Evolutionary conservation across 2,888 invertebrate genomes (phyloP).

Genomic region (Palloptera scutellata): DNA sequence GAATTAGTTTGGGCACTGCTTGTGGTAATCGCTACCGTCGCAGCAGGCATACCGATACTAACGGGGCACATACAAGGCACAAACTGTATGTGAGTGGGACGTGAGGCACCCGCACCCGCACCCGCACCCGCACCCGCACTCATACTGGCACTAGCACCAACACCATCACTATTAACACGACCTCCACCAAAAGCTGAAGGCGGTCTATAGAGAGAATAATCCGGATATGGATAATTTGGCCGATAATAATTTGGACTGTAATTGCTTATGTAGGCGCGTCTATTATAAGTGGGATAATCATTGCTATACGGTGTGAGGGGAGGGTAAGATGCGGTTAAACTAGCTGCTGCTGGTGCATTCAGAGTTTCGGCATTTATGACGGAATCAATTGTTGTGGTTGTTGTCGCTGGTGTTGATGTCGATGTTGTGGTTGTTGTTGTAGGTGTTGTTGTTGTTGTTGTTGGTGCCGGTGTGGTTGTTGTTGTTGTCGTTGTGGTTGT

Average conservation of each 20-base stretch:
- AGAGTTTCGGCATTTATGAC: constrained; percentile 29
- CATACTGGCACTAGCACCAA: background rate
- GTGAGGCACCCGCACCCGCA: background rate
- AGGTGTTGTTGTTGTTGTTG: constrained; percentile 35
- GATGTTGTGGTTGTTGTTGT: constrained; percentile 31
- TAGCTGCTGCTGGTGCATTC: constrained; percentile 9
- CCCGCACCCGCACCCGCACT: too few species aligned
- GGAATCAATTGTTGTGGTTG: constrained; percentile 32
- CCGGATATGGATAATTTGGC: constrained; percentile 60
- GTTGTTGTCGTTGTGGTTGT: constrained; percentile 32
- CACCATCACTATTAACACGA: constrained; percentile 6
- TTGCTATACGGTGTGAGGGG: constrained; percentile 32
- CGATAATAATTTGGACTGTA: constrained; percentile 52
- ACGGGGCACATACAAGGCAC: constrained; percentile 62
- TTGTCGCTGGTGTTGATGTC: constrained; percentile 5
- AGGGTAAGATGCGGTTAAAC: constrained; percentile 5
- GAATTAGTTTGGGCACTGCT: constrained; percentile 27
- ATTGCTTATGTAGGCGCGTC: constrained; percentile 48
- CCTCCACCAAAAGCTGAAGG: constrained; percentile 8
- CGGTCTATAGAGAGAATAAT: constrained; percentile 53
- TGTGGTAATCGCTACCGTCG: constrained; percentile 11
- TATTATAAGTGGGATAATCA: constrained; percentile 54
- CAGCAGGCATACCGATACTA: constrained; percentile 42
- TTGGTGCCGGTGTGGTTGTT: constrained; percentile 8
- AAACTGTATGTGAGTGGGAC: constrained; percentile 47